Evolutionary conservation across 2,797 vertebrate species (phyloP).

Genomic region (Moxostoma hubbsi): DNA sequence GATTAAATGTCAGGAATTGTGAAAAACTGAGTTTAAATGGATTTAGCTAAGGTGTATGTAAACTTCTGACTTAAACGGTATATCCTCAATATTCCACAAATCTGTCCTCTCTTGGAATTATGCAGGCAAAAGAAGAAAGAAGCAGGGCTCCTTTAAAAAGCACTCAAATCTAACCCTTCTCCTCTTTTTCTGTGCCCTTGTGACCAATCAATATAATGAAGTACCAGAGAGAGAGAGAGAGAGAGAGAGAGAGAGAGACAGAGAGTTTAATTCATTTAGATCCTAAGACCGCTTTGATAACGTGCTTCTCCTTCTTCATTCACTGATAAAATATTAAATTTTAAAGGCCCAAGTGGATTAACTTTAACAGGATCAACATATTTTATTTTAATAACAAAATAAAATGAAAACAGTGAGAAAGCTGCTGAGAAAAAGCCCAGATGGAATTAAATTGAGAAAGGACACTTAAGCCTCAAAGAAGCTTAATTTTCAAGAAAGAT

Average conservation of each 20-base stretch:
- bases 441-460: neutral
- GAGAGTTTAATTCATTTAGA: constrained; percentile 45
- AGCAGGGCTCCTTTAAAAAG: constrained; percentile 37
- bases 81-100: constrained; percentile 15
- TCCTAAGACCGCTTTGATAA: constrained; percentile 44
- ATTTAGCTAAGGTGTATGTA: too few species aligned
- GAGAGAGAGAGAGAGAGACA: neutral
- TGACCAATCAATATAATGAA: constrained; percentile 63
- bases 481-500: too few species aligned
- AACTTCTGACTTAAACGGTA: neutral
- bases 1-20: too few species aligned
- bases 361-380: constrained; percentile 53
- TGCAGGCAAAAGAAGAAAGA: constrained; percentile 20
- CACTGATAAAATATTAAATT: constrained; percentile 70
- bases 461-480: too few species aligned
- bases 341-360: constrained; percentile 67
- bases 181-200: constrained; percentile 47
- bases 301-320: constrained; percentile 49
- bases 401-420: neutral
- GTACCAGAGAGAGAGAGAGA: constrained; percentile 59
- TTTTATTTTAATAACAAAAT: constrained; percentile 24
- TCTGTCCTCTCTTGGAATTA: constrained; percentile 11
- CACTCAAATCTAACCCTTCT: constrained; percentile 39
- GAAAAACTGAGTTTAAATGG: too few species aligned
- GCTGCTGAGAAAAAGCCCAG: neutral